These are phyloP conservation scores for Drosophila kuntzei DNA, from an alignment of 2,888 invertebrate genomes.

Conservation along the genomic window DNA sequence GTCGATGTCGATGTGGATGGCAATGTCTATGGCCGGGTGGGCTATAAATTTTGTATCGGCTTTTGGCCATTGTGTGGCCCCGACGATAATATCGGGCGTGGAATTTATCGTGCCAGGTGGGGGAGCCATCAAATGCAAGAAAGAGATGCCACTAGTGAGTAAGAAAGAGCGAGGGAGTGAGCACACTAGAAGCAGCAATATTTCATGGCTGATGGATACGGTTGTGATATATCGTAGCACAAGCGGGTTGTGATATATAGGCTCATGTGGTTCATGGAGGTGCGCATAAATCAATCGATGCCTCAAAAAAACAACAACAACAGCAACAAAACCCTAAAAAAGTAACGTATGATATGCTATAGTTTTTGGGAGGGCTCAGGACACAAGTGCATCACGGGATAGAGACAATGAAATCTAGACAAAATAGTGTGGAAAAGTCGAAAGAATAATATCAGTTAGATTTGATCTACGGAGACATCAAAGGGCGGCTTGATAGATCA, in stretches of 20 bases:
- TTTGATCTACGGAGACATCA: slow-evolving; percentile 40
- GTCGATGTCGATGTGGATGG: slow-evolving; percentile 17
- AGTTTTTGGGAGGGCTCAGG: slow-evolving; percentile 39
- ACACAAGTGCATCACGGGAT: slow-evolving; percentile 43
- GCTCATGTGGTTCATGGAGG: slow-evolving; percentile 56
- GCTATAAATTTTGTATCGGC: slow-evolving; percentile 80
- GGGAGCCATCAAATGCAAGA: slow-evolving; percentile 51
- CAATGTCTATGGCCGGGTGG: slow-evolving; percentile 40
- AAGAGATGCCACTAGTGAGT: slow-evolving; percentile 18
- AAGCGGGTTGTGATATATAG: slow-evolving; percentile 68
- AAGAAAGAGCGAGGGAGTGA: slow-evolving; percentile 2
- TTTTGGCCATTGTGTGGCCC: slow-evolving; percentile 78
- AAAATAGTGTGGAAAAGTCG: slow-evolving; percentile 37
- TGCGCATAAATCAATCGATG: slow-evolving; percentile 69
- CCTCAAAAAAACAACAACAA: slow-evolving; percentile 20
- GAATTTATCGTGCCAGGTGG: slow-evolving; percentile 76
- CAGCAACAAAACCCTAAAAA: slow-evolving; percentile 7
- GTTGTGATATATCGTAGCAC: slow-evolving; percentile 67
- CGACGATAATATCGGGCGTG: slow-evolving; percentile 74
- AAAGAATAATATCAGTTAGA: slow-evolving; percentile 13
- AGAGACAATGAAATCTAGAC: slow-evolving; percentile 1
- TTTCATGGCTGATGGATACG: slow-evolving; percentile 79
- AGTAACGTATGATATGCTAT: slow-evolving; percentile 21
- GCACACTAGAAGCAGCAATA: slow-evolving; percentile 57
- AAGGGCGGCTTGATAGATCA: slow-evolving; percentile 29